Evolutionary conservation across 1,140 invertebrate species (phyloP).

Genomic region (Argopecten irradians): DNA sequence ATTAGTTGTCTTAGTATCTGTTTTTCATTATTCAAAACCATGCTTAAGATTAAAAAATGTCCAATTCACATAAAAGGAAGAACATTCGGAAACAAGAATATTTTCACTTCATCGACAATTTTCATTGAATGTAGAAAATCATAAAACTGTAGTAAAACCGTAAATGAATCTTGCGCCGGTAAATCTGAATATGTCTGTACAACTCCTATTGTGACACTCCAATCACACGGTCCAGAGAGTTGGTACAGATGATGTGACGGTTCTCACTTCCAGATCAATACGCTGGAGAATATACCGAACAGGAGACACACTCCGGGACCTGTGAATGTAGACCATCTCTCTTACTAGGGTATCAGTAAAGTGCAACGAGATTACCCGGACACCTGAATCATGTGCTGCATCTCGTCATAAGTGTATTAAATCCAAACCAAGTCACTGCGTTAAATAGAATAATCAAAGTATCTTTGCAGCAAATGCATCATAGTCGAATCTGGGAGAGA

Average conservation of each 20-base stretch:
- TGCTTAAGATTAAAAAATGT: too few species aligned
- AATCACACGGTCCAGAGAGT: background rate
- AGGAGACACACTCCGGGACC: background rate
- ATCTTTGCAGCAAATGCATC: background rate
- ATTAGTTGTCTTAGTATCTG: too few species aligned
- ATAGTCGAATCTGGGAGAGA: background rate
- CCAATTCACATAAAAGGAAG: too few species aligned
- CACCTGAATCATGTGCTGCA: background rate
- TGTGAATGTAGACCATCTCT: background rate
- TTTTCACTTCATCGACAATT: too few species aligned
- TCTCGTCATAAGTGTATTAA: background rate
- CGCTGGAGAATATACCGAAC: background rate
- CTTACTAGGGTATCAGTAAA: background rate
- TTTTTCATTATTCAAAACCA: too few species aligned
- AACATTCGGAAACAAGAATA: too few species aligned
- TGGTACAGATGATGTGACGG: background rate
- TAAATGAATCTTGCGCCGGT: background rate
- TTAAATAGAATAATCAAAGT: background rate
- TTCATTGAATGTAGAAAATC: background rate
- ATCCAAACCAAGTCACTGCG: background rate
- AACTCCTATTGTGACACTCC: background rate
- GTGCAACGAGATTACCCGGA: too few species aligned
- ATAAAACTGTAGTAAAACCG: background rate
- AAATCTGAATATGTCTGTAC: background rate
- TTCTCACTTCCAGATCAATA: background rate